A percentile compares a stretch with the other conserved stretches of the same genome.
phyloP scores from a whole-genome alignment of 2,888 invertebrate species.

The Trichogramma dendrolimi region DNA sequence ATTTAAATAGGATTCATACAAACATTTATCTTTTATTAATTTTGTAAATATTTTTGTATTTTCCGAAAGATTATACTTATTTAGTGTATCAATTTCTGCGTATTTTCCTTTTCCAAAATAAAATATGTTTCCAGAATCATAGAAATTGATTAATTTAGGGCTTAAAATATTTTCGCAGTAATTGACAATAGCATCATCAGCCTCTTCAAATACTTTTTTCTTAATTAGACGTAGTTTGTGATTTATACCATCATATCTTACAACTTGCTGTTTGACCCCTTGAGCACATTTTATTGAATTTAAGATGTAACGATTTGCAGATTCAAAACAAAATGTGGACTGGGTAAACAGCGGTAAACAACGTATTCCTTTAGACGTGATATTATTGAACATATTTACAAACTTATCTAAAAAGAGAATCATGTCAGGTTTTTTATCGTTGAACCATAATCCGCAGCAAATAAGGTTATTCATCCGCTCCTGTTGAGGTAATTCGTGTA shows the following conservation, averaged over 20 bases:
- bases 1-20: too few relatives aligned
- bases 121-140: too few relatives aligned
- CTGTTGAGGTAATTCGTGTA: slow-evolving; percentile 4
- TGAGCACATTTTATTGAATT: not conserved
- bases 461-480: not conserved
- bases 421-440: slow-evolving; percentile 4
- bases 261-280: not conserved
- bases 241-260: not conserved
- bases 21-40: too few relatives aligned
- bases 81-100: too few relatives aligned
- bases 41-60: too few relatives aligned
- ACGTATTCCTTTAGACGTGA: not conserved
- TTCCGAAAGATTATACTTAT: too few relatives aligned
- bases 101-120: too few relatives aligned
- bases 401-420: not conserved
- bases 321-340: slow-evolving; percentile 1
- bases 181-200: too few relatives aligned
- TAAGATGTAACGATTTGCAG: not conserved
- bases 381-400: not conserved
- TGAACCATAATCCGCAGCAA: not conserved
- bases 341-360: not conserved
- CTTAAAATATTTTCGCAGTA: not conserved
- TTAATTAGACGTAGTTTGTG: too few relatives aligned
- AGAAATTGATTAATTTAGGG: too few relatives aligned
- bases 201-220: too few relatives aligned